A percentile compares a stretch with the other conserved stretches of the same genome.
Conservation (phyloP, 2,797 vertebrate species). For the Cottoperca gobio region DNA sequence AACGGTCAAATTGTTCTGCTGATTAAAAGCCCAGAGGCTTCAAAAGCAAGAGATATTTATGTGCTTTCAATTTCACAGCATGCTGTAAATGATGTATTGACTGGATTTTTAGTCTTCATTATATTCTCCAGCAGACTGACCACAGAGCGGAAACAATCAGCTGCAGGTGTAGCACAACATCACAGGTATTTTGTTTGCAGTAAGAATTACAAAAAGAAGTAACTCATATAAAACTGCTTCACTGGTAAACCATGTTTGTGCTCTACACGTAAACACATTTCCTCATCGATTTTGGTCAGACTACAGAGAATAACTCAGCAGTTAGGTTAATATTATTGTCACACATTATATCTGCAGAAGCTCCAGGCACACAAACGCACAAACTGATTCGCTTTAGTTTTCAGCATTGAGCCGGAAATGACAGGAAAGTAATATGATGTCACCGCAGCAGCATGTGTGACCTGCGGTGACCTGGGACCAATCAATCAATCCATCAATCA, state of each 20-base stretch:
- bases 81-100: constrained; percentile 13
- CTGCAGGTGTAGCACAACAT: constrained; percentile 1
- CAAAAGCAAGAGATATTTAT: constrained; percentile 24
- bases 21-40: background rate
- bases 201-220: constrained; percentile 1
- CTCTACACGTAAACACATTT: constrained; percentile 9
- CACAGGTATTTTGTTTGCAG: background rate
- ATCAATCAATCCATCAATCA: constrained; percentile 18
- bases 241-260: background rate
- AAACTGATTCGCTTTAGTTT: constrained; percentile 31
- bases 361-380: constrained; percentile 2
- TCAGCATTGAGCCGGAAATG: constrained; percentile 15
- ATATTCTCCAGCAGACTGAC: constrained; percentile 19
- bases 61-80: constrained; percentile 22
- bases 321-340: constrained; percentile 28
- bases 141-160: constrained; percentile 7
- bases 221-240: background rate
- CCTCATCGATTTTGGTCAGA: constrained; percentile 20
- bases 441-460: background rate
- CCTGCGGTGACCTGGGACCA: constrained; percentile 22
- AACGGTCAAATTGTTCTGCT: background rate
- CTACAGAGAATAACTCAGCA: constrained; percentile 20
- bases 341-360: background rate
- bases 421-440: constrained; percentile 15
- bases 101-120: constrained; percentile 27